phyloP scores from a whole-genome alignment of 2,797 vertebrate species.

The Tiaroga cobitis region DNA sequence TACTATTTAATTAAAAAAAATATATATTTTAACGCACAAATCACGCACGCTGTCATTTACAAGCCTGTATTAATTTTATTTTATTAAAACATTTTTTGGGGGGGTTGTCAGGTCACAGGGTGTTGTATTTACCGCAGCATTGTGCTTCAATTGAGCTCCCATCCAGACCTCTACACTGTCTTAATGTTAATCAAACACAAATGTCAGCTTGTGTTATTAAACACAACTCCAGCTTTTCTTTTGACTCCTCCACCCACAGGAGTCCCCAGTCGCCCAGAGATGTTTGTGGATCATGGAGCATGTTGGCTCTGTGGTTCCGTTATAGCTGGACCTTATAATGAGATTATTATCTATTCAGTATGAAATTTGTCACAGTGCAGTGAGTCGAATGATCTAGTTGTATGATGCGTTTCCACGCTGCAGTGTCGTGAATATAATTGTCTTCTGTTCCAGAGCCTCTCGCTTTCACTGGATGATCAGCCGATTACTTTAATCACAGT shows the following conservation, averaged over 20 bases:
- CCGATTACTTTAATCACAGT: conserved; percentile 3
- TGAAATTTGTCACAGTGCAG: conserved; percentile 17
- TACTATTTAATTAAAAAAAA: too few relatives aligned
- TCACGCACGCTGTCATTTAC: too few relatives aligned
- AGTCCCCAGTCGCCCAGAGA: not conserved
- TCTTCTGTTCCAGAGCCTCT: conserved; percentile 7
- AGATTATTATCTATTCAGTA: conserved; percentile 18
- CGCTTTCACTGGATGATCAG: conserved; percentile 18
- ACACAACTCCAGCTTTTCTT: not conserved
- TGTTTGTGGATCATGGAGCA: conserved; percentile 15
- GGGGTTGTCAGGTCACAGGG: not conserved
- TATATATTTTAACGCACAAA: too few relatives aligned
- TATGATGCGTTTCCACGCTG: not conserved
- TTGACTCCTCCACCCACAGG: not conserved
- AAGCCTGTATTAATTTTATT: too few relatives aligned
- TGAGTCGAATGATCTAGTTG: conserved; percentile 30
- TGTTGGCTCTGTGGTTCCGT: not conserved
- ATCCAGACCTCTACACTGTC: not conserved
- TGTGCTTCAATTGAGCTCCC: not conserved
- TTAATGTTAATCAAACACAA: conserved; percentile 26
- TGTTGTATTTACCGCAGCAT: not conserved
- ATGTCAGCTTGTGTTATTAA: conserved; percentile 11
- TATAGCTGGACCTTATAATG: conserved; percentile 16
- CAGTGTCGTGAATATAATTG: conserved; percentile 17
- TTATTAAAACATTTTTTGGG: not conserved